Base-by-base conservation (phyloP, 1,140 invertebrate genomes). In the Oncopeltus fasciatus region DNA sequence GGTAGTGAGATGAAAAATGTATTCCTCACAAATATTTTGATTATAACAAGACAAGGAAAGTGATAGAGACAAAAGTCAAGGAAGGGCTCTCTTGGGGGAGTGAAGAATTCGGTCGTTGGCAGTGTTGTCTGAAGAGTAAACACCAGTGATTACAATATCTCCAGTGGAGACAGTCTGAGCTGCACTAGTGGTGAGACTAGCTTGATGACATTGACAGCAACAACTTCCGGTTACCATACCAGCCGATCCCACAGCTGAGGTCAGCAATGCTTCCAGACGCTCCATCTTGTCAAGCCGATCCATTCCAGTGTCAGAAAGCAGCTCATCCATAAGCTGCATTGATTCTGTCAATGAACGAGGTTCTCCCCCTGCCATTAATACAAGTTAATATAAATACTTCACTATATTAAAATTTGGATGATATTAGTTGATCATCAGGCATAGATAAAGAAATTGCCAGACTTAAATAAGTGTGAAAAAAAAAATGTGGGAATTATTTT, bases 81-180 rank as follows among this genome's bases (percentile, higher is more conserved):
- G 26, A 24, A 24, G 24, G 24, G 20, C 21, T 24, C 49, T 53
- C 49, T 53, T 53, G 5, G 49, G 49, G 16, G 49, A 53, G 26
- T 24, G 49, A 9, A 53, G 49, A 3, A 53, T 53, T 24, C 26
- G 21, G 24, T 53, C 49, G 26, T 53, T 53, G 49, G 49, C 49
- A 53, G 20, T 53, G 24, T 53, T 53, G 24, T 53, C 49, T 4
- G 26, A 16, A 1, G 49, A 53, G 24, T 53, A 88, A 74, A 83
- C 88, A 75, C 87, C 89, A 51, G 90, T 93, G 66, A 93, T 91
- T 26, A 92, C 90, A 71, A 94, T 90, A 73, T 93, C 90, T 57
- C 91, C 90, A n/a, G 91, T 94, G 69, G 89, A 92, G 16, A 92
- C 74, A 1, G 91, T 94, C 73, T 94, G 90, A 60, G 84, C 86